These are phyloP conservation scores for Drosophila mayri DNA, from an alignment of 1,140 invertebrate species.

Conservation along the genomic window DNA sequence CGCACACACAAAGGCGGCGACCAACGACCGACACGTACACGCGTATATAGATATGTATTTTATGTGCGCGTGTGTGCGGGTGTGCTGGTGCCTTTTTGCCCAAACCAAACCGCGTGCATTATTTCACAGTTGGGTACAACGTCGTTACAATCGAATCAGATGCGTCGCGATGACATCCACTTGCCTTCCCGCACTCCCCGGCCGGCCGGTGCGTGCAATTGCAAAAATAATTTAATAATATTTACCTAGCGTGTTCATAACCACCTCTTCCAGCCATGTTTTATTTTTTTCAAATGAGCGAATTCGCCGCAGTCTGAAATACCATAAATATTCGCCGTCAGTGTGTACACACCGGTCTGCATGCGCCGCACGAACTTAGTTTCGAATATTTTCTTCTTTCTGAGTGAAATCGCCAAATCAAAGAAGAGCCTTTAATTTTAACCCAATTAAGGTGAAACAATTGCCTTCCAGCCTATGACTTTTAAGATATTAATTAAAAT, in stretches of 20 bases:
- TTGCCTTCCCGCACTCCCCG: conserved; percentile 7
- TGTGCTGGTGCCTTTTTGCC: conserved; percentile 67
- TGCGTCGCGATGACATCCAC: conserved; percentile 28
- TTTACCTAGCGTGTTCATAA: conserved; percentile 85
- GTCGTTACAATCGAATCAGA: conserved; percentile 35
- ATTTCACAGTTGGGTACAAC: conserved; percentile 52
- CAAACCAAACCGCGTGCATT: conserved; percentile 83
- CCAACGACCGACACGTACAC: conserved; percentile 52
- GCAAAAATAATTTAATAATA: conserved; percentile 78
- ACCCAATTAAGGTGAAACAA: not conserved
- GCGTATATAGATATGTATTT: conserved; percentile 36
- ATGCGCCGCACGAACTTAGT: not conserved
- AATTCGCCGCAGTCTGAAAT: conserved; percentile 77
- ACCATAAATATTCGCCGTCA: conserved; percentile 47
- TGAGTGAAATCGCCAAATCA: not conserved
- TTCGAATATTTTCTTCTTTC: conserved; percentile 4
- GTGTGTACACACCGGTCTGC: conserved; percentile 61
- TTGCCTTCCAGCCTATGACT: not conserved
- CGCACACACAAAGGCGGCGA: conserved; percentile 45
- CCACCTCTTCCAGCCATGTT: conserved; percentile 85
- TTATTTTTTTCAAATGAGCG: conserved; percentile 85
- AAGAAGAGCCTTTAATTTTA: not conserved
- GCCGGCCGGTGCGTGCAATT: conserved; percentile 40
- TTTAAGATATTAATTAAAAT: not conserved
- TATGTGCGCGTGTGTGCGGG: conserved; percentile 49